Percentiles rank a stretch among this genome's conserved stretches.
Conservation (phyloP, 1,140 invertebrate species). For the Trinorchestia longiramus region DNA sequence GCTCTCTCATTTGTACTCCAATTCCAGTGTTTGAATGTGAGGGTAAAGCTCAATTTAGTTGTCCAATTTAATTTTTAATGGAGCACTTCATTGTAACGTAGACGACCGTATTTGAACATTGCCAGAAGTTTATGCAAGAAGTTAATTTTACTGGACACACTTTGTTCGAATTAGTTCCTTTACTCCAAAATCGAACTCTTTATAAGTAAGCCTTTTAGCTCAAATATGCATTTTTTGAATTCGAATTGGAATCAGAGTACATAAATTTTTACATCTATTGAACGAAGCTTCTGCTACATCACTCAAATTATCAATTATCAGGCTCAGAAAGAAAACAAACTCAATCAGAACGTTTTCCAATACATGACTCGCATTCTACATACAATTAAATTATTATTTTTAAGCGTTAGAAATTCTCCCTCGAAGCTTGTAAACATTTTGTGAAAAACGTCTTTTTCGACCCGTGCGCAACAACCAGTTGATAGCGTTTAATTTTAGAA, state of each 20-base stretch:
- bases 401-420: neutral
- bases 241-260: no score
- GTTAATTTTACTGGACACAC: neutral
- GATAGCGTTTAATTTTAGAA: neutral
- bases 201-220: neutral
- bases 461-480: neutral
- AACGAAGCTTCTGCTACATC: neutral
- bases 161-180: neutral
- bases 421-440: neutral
- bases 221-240: no score
- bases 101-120: no score
- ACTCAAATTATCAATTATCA: neutral
- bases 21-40: neutral
- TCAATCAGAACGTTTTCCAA: neutral
- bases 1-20: neutral
- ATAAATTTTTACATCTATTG: neutral
- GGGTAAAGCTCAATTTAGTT: neutral
- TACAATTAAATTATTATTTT: neutral
- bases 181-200: neutral
- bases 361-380: neutral
- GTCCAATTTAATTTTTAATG: neutral
- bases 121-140: neutral
- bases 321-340: neutral
- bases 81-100: no score
- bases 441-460: neutral